Evolutionary conservation across 2,113 vertebrate genomes (phyloP).

Genomic region (human): GRCh38 chr14:51850001-51850500

Average conservation of each 20-base stretch:
- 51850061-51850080: neutral
- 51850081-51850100: neutral
- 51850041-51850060: neutral
- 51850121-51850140: neutral
- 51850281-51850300: neutral
- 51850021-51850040: neutral
- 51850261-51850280: neutral
- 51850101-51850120: neutral
- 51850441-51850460: neutral
- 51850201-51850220: neutral
- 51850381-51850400: neutral
- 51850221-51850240: slow-evolving; percentile 28
- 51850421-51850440: neutral
- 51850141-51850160: neutral
- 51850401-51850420: neutral
- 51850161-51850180: neutral
- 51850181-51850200: neutral
- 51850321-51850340: slow-evolving; percentile 26
- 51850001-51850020: neutral
- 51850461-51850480: neutral
- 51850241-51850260: slow-evolving; percentile 18
- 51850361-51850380: neutral
- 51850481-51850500: neutral
- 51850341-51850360: neutral
- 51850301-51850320: neutral